Evolutionary conservation across 2,888 invertebrate species (phyloP), one percentile per base, ranked within the genome.

Genomic region (Synanthedon myopaeformis): DNA sequence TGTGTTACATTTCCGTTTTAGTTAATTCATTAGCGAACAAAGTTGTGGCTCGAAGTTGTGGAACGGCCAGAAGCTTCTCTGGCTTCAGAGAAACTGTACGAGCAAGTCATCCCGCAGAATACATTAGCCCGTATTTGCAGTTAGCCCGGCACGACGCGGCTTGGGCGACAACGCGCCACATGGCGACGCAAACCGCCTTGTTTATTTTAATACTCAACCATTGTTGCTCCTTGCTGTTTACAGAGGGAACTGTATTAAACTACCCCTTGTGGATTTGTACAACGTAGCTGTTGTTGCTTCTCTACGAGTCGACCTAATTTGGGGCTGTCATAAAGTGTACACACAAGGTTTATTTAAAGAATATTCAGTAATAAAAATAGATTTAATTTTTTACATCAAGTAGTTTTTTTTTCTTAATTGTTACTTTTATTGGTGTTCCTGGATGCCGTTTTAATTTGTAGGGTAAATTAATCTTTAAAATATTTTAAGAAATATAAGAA

Each of bases 181-280:
- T 85, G 86, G 83, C 82, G 75, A 72, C 70, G 65, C 66, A 66
- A 61, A n/a, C 41, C 61, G 63, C 67, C 69, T 67, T 86, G 86
- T 87, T 87, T 86, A 84, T 83, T 87, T 84, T 82, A 87, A 87
- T 87, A 84, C 85, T 85, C 82, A 83, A 66, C 78, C 77, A 79
- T 80, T 82, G 85, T 83, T 78, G 81, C 72, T 74, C 68, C 76
- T 70, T 69, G 56, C 68, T 83, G 76, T 85, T 84, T 83, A 74
- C 67, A 51, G 68, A 80, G 79, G 73, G 78, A 75, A 74, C 76
- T 72, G 72, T 77, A 74, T 74, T 76, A 70, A 74, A 76, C 76
- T 76, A 79, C 83, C 81, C 81, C 68, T 70, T 69, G 70, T 68
- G 70, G 76, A 74, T 74, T 76, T 74, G 69, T 71, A 69, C 65